Evolutionary conservation across 1,140 invertebrate species (phyloP).

Genomic region (Lordiphosa collinella): DNA sequence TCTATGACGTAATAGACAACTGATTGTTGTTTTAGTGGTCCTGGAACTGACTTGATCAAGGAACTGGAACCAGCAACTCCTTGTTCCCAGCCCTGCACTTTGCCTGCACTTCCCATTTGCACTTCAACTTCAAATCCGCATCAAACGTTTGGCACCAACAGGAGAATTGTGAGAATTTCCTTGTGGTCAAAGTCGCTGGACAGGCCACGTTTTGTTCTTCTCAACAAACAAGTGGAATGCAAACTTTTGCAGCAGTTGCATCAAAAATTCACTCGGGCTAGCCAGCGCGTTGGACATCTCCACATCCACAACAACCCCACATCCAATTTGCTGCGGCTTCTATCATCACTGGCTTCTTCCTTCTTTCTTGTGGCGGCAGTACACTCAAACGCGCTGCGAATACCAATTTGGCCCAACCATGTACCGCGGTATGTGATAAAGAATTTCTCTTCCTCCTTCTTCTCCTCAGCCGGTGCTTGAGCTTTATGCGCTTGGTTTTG

Average conservation of each 20-base stretch:
- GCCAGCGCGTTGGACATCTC: slow-evolving; percentile 46
- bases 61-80: no score
- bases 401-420: slow-evolving; percentile 50
- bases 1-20: no score
- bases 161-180: slow-evolving; percentile 78
- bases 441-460: slow-evolving; percentile 59
- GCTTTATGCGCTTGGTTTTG: slow-evolving; percentile 17
- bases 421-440: slow-evolving; percentile 68
- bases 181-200: slow-evolving; percentile 40
- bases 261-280: slow-evolving; percentile 53
- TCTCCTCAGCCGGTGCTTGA: not conserved
- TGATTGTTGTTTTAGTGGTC: no score
- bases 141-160: slow-evolving; percentile 52
- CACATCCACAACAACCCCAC: slow-evolving; percentile 11
- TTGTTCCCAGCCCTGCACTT: not conserved
- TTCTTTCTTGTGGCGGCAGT: slow-evolving; percentile 49
- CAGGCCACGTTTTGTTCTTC: slow-evolving; percentile 58
- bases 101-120: slow-evolving; percentile 11
- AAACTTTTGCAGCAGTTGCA: slow-evolving; percentile 70
- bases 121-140: slow-evolving; percentile 65
- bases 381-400: slow-evolving; percentile 60
- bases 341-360: slow-evolving; percentile 9
- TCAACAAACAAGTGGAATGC: slow-evolving; percentile 76
- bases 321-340: slow-evolving; percentile 6
- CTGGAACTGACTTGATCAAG: no score